A percentile compares a stretch with the other conserved stretches of the same genome.
phyloP scores from a whole-genome alignment of 2,113 vertebrate species.

The Arizona elegans region DNA sequence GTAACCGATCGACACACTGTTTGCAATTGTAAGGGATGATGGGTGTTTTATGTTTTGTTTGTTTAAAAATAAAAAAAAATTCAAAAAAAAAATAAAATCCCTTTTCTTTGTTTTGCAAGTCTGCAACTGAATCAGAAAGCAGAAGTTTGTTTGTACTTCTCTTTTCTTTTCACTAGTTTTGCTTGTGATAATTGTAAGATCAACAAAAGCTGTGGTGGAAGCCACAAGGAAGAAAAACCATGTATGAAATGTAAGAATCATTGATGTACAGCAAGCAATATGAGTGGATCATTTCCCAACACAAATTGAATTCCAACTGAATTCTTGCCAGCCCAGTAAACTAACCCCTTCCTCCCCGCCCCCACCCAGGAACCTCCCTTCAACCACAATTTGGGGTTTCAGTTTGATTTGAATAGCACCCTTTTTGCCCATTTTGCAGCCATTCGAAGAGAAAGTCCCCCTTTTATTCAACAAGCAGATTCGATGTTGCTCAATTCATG shows the following conservation, averaged over 20 bases:
- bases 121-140: background rate
- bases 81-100: background rate
- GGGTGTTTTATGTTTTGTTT: too few relatives aligned
- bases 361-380: background rate
- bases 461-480: background rate
- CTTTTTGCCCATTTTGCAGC: background rate
- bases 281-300: background rate
- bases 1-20: too few relatives aligned
- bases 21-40: too few relatives aligned
- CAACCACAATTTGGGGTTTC: background rate
- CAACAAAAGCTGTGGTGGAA: background rate
- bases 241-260: background rate
- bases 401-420: background rate
- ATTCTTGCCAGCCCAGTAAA: background rate
- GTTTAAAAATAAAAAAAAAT: too few relatives aligned
- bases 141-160: background rate
- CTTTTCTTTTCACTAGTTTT: background rate
- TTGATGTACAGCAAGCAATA: background rate
- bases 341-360: background rate
- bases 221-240: background rate
- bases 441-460: background rate
- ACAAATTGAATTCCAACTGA: background rate
- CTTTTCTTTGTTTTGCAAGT: background rate
- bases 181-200: background rate
- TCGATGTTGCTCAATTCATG: background rate